Evolutionary conservation across 2,888 invertebrate genomes (phyloP), one percentile per base, ranked within the genome.

Genomic region (Empis livida): DNA sequence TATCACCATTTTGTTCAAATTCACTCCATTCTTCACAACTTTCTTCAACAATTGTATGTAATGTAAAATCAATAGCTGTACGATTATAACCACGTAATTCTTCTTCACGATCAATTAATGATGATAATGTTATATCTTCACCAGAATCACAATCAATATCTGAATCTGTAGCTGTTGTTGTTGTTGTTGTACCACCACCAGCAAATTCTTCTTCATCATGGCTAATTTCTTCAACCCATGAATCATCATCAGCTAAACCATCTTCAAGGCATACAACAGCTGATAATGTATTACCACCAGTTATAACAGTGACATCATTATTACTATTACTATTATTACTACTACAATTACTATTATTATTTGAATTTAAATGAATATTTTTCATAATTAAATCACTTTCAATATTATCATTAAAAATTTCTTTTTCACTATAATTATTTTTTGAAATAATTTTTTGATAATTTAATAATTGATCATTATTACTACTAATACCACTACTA

Each of bases 41-140:
- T 70, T 93, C 93, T 71, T 93, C 93, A 27, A 91, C 84, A 56
- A 93, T 93, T 1, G 93, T 93, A 62, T 93, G 92, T 53, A 93
- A 71, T 2, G 91, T 91, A 63, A 91, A 90, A 69, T 92, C 90
- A 59, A 91, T 82, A 1, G 82, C 81, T 48, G 84, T 78, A 45
- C 88, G 78, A 62, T 87, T 84, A 62, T 88, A 90, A n/a, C 81
- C 82, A 5, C 87, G 74, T 41, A 88, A 73, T 53, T 89, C 89
- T 51, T 88, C 88, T 59, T 90, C 86, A 6, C 87, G 77, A 58
- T 87, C 82, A 13, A 78, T 76, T 50, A 80, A 75, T 51, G 73
- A 68, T 6, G 71, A 64, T 46, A 72, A 57, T 11, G 75, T 72
- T 37, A 78, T 77, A 61, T 83, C 83, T 57, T 82, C 80, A 47